These are phyloP conservation scores for Aphelinus atriplicis DNA, from an alignment of 1,140 invertebrate species.

Conservation along the genomic window DNA sequence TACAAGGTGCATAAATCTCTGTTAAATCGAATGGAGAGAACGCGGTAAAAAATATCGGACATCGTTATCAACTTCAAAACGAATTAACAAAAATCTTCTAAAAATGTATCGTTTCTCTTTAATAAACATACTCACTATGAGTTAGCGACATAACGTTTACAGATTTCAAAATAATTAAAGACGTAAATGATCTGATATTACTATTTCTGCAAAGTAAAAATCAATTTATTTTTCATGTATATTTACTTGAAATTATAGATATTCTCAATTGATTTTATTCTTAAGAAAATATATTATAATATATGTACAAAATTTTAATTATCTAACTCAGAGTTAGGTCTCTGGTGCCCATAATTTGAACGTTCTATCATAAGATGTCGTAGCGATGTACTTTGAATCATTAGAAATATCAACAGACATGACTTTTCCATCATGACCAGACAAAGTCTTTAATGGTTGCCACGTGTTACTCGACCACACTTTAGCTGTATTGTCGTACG, in stretches of 20 bases:
- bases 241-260: background rate
- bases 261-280: constrained; percentile 26
- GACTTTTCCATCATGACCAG: constrained; percentile 96
- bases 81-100: no score
- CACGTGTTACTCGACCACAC: constrained; percentile 97
- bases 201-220: no score
- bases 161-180: no score
- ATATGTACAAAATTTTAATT: constrained; percentile 38
- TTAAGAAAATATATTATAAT: constrained; percentile 15
- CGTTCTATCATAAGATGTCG: constrained; percentile 94
- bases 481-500: constrained; percentile 90
- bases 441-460: constrained; percentile 93
- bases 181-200: no score
- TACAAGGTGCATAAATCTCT: constrained; percentile 31
- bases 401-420: constrained; percentile 90
- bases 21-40: constrained; percentile 10
- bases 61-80: no score
- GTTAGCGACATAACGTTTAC: no score
- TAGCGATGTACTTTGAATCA: constrained; percentile 91
- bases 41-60: no score
- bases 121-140: no score
- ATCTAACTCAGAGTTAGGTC: constrained; percentile 11
- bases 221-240: no score
- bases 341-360: constrained; percentile 98
- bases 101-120: no score